These are phyloP conservation scores for Chelmon rostratus DNA, from an alignment of 2,797 vertebrate species.

Conservation along the genomic window DNA sequence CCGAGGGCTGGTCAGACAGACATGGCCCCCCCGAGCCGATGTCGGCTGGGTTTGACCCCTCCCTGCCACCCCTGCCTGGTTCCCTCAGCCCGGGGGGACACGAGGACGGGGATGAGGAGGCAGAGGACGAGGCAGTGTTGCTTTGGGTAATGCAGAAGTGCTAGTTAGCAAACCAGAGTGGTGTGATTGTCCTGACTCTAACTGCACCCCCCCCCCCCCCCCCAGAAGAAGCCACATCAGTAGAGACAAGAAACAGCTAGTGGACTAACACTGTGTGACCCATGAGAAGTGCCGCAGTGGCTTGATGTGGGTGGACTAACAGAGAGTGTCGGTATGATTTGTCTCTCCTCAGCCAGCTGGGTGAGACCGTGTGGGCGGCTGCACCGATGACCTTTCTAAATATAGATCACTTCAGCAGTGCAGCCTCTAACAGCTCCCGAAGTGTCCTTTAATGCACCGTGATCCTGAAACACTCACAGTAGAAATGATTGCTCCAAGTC, in stretches of 20 bases:
- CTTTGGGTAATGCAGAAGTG: slow-evolving; percentile 83
- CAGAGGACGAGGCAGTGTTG: slow-evolving; percentile 80
- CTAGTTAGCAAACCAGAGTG: slow-evolving; percentile 47
- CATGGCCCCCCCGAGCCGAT: slow-evolving; percentile 52
- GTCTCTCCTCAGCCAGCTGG: slow-evolving; percentile 30
- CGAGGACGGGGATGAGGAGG: slow-evolving; percentile 71
- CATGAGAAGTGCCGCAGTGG: slow-evolving; percentile 4
- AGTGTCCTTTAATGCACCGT: slow-evolving; percentile 27
- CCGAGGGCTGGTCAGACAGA: slow-evolving; percentile 62
- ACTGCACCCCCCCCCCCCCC: slow-evolving; percentile 1
- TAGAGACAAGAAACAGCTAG: slow-evolving; percentile 5
- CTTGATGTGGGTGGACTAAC: slow-evolving; percentile 65
- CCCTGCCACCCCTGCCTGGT: slow-evolving; percentile 42
- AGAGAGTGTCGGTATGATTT: slow-evolving; percentile 18
- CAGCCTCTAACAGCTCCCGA: slow-evolving; percentile 48
- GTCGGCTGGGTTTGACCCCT: slow-evolving; percentile 44
- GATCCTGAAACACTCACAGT: slow-evolving; percentile 5
- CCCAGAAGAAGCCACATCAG: background rate
- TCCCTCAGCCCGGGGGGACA: slow-evolving; percentile 57
- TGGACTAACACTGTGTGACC: slow-evolving; percentile 31
- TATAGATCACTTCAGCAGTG: slow-evolving; percentile 46
- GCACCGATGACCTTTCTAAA: slow-evolving; percentile 53
- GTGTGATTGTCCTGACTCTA: slow-evolving; percentile 55
- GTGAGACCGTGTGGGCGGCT: slow-evolving; percentile 35
- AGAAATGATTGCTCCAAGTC: slow-evolving; percentile 24